These are phyloP conservation scores for Boleophthalmus pectinirostris DNA, from an alignment of 2,113 vertebrate species.

Conservation along the genomic window DNA sequence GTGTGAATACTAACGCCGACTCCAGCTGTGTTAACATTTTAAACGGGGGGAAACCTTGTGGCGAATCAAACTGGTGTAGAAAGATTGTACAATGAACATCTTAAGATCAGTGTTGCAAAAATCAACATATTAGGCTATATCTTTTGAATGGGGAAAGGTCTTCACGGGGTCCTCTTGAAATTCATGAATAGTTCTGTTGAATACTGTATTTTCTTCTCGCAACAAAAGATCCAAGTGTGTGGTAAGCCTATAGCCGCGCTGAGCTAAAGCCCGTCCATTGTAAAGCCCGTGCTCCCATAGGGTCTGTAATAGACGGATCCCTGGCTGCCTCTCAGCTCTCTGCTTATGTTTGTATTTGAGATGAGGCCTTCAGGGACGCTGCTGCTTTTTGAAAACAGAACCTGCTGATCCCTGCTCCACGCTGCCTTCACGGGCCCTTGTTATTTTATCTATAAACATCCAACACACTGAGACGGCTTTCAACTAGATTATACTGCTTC, in stretches of 20 bases:
- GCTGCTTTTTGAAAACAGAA: conserved; percentile 25
- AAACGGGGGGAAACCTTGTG: too few species aligned
- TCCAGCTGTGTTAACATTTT: too few species aligned
- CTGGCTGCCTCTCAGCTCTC: conserved; percentile 2
- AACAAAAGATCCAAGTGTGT: neutral
- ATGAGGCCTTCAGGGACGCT: conserved; percentile 4
- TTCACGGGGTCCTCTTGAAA: too few species aligned
- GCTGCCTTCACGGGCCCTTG: neutral
- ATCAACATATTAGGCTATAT: too few species aligned
- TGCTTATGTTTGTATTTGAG: conserved; percentile 13
- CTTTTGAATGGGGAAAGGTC: too few species aligned
- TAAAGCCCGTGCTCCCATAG: neutral
- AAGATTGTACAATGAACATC: too few species aligned
- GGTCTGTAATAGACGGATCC: neutral
- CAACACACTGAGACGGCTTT: conserved; percentile 13
- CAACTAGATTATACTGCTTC: conserved; percentile 10
- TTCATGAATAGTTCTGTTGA: neutral
- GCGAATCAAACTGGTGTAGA: neutral
- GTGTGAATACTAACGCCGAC: too few species aligned
- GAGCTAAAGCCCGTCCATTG: neutral
- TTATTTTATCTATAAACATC: conserved; percentile 31
- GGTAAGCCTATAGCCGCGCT: neutral
- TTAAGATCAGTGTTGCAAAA: too few species aligned
- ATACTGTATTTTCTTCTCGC: neutral
- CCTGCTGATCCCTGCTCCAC: conserved; percentile 4